Conservation (phyloP, 1,140 invertebrate genomes). For the Bombus waltoni region DNA sequence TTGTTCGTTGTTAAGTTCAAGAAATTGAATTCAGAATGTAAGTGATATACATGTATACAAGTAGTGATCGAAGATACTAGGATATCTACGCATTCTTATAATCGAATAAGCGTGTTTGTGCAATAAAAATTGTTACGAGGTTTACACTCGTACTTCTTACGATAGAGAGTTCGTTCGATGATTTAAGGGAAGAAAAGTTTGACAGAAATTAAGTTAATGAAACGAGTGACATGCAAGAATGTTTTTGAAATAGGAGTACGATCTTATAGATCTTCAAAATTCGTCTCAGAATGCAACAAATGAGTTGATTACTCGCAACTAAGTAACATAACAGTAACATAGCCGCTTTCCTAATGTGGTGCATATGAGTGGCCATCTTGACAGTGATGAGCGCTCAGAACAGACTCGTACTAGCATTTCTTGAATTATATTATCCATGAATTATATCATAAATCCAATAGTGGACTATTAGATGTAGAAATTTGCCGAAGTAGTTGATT, state of each 20-base stretch:
- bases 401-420: neutral
- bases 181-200: neutral
- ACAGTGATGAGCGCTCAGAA: neutral
- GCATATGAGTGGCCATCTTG: neutral
- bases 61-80: neutral
- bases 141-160: neutral
- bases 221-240: neutral
- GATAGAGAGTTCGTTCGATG: neutral
- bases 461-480: neutral
- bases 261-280: neutral
- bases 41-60: neutral
- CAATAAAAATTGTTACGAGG: neutral
- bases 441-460: no score
- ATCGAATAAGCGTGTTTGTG: neutral
- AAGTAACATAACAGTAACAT: neutral
- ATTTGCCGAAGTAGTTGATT: neutral
- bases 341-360: neutral
- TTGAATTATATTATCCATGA: neutral
- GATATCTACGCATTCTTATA: neutral
- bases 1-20: neutral
- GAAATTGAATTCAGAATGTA: neutral
- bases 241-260: neutral
- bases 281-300: neutral
- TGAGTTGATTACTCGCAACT: neutral
- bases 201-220: neutral